Percentiles rank a stretch among this genome's conserved stretches.
phyloP scores from a whole-genome alignment of 2,888 invertebrate species.

The Platerodrilus igneus region DNA sequence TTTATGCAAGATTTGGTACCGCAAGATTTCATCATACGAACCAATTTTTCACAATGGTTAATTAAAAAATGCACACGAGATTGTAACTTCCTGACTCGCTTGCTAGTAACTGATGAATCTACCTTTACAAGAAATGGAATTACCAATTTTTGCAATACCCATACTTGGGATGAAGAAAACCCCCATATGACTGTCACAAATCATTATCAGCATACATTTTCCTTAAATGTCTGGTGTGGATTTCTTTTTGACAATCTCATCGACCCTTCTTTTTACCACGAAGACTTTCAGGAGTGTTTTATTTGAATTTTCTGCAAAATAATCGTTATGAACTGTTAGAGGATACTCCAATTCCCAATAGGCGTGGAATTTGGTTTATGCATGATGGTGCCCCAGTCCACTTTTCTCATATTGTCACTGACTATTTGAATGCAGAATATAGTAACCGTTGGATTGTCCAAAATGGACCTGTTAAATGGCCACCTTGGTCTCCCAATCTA shows the following conservation, averaged over 20 bases:
- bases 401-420: slow-evolving; percentile 7
- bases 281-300: slow-evolving; percentile 8
- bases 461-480: slow-evolving; percentile 9
- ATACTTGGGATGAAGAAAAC: too few relatives aligned
- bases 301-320: slow-evolving; percentile 6
- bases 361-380: too few relatives aligned
- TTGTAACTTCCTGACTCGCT: too few relatives aligned
- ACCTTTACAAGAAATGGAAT: too few relatives aligned
- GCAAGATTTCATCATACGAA: slow-evolving; percentile 3
- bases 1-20: slow-evolving; percentile 7
- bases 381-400: slow-evolving; percentile 4
- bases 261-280: slow-evolving; percentile 9
- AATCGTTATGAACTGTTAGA: slow-evolving; percentile 1
- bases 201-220: too few relatives aligned
- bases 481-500: slow-evolving; percentile 8
- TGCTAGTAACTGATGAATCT: too few relatives aligned
- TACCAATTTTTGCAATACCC: too few relatives aligned
- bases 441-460: slow-evolving; percentile 9
- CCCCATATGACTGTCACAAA: too few relatives aligned
- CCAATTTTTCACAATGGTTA: too few relatives aligned
- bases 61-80: too few relatives aligned
- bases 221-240: too few relatives aligned
- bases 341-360: slow-evolving; percentile 1
- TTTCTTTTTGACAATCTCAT: too few relatives aligned
- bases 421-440: slow-evolving; percentile 6